Evolutionary conservation across 1,140 invertebrate species (phyloP), one percentile per base, ranked within the genome.

Genomic region (Dreissena rostriformis): DNA sequence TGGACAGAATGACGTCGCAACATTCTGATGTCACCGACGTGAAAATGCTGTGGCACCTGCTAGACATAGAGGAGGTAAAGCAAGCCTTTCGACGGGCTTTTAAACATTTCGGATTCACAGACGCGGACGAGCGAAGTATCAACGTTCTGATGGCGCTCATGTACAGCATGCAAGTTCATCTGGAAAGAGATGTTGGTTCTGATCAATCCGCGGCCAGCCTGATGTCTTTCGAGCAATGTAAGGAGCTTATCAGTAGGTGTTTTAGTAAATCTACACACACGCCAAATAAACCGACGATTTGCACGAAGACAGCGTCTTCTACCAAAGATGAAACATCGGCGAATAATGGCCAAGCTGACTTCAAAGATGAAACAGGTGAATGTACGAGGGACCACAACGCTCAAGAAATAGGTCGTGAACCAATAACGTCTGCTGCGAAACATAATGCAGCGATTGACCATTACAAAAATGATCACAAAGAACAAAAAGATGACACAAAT

Each of bases 11-110:
- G 81, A 29, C 49, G 53, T 29, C 29, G 0, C 49, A 57, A 29
- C 61, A 63, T 12, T 72, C 65, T 28, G 66, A 83, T 22, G 55
- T 83, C 19, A 83, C 81, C 7, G 81, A 83, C 29, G 55, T 83
- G 0, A 76, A 52, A 53, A 83, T 83, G 81, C 29, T 83, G 24
- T 83, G 81, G 81, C 81, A 83, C 39, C 73, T 75, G 11, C 22
- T 52, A 15, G 72, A 75, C 22, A 70, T 51, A 28, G 73, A 71
- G 53, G 81, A 73, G 19, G 81, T 83, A 4, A 65, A 76, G 24
- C 14, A 76, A 57, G 63, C 57, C 5, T 83, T 63, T 17, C 0
- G 17, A 1, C 55, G 67, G 28, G 52, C 39, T 19, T 61, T 83
- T 0, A 70, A 70, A 22, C 55, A n/a, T 14, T 76, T 83, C 26